Percentiles rank a stretch among this genome's conserved stretches.
These are phyloP conservation scores for Indicator indicator DNA, from an alignment of 2,113 vertebrate species.

Conservation along the genomic window DNA sequence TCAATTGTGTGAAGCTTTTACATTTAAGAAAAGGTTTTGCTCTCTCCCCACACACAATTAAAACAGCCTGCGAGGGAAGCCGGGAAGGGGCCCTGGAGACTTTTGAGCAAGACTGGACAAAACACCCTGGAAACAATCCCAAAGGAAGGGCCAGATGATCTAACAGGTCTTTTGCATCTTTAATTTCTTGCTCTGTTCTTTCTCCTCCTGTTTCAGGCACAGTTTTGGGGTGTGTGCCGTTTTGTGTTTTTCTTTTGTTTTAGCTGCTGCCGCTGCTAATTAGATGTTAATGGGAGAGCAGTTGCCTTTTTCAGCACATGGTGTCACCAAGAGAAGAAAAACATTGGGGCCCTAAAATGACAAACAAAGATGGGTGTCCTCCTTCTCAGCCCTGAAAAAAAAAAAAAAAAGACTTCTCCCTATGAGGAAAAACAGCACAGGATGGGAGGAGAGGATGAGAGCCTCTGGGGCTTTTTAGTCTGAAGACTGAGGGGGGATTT, in stretches of 20 bases:
- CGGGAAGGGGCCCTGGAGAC: conserved; percentile 7
- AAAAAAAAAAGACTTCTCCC: background rate
- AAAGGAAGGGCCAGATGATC: conserved; percentile 48
- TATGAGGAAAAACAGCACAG: background rate
- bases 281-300: background rate
- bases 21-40: conserved; percentile 28
- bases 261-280: conserved; percentile 23
- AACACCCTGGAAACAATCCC: conserved; percentile 20
- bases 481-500: no score
- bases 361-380: background rate
- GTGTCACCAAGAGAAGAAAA: background rate
- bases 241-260: background rate
- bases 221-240: background rate
- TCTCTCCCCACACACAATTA: conserved; percentile 57
- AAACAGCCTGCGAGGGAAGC: conserved; percentile 41
- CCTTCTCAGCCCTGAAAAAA: background rate
- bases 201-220: background rate
- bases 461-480: no score
- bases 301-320: background rate
- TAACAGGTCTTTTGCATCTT: conserved; percentile 61
- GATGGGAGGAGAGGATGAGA: no score
- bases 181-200: conserved; percentile 36
- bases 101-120: conserved; percentile 62
- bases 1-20: conserved; percentile 64
- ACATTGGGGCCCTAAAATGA: background rate